phyloP scores from a whole-genome alignment of 2,113 vertebrate genomes.

The Mugil cephalus region DNA sequence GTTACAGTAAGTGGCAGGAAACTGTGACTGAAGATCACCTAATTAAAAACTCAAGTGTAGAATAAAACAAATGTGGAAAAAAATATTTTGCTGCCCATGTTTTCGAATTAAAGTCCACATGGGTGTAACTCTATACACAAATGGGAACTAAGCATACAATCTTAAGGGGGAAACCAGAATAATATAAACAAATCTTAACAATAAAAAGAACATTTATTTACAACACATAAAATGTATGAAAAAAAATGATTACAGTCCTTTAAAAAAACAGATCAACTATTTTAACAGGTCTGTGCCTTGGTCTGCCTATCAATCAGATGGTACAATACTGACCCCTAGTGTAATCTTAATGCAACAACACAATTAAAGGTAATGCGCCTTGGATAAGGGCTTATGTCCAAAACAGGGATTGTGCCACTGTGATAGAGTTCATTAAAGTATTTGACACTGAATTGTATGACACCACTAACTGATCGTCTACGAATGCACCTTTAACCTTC shows the following conservation, averaged over 20 bases:
- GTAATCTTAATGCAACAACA: conserved; percentile 24
- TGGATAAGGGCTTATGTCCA: background rate
- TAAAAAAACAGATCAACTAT: background rate
- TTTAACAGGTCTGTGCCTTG: background rate
- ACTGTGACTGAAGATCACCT: too few relatives aligned
- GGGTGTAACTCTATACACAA: too few relatives aligned
- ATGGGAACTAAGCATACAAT: too few relatives aligned
- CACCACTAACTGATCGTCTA: background rate
- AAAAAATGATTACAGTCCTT: background rate
- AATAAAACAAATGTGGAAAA: background rate
- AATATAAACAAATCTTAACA: background rate
- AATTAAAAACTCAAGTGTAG: too few relatives aligned
- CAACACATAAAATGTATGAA: background rate
- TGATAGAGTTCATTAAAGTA: background rate
- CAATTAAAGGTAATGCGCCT: background rate
- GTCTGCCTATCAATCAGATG: background rate
- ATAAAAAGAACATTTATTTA: background rate
- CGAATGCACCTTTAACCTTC: background rate
- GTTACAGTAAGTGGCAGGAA: too few relatives aligned
- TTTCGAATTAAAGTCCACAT: too few relatives aligned
- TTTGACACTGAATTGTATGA: background rate
- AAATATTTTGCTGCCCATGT: too few relatives aligned
- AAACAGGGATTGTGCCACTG: background rate
- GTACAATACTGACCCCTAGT: conserved; percentile 72
- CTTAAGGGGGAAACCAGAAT: too few relatives aligned